phyloP scores from a whole-genome alignment of 2,888 invertebrate species.

The Muschampia plurimacula region DNA sequence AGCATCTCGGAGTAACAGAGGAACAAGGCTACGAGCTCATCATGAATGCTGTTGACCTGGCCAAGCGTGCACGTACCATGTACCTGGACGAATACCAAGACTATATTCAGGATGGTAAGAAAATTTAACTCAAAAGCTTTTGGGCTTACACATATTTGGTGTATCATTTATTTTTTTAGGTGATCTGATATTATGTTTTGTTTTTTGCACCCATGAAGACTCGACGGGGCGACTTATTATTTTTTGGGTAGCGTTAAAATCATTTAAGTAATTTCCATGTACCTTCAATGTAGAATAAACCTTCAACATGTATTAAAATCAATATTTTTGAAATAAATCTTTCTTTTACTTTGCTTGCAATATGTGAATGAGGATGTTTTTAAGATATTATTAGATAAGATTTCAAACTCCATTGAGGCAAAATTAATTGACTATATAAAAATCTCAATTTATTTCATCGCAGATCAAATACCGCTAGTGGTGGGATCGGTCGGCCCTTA shows the following conservation, averaged over 20 bases:
- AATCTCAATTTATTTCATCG: background rate
- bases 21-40: slow-evolving; percentile 90
- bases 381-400: background rate
- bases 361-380: background rate
- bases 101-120: slow-evolving; percentile 66
- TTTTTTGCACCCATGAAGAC: too few relatives aligned
- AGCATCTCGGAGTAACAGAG: slow-evolving; percentile 89
- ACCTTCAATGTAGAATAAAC: too few relatives aligned
- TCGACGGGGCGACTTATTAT: too few relatives aligned
- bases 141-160: background rate
- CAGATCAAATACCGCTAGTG: slow-evolving; percentile 83
- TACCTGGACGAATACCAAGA: slow-evolving; percentile 86
- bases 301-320: too few relatives aligned
- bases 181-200: too few relatives aligned
- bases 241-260: too few relatives aligned
- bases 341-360: too few relatives aligned
- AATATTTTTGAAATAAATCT: too few relatives aligned
- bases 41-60: slow-evolving; percentile 89
- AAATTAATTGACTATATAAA: background rate
- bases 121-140: background rate
- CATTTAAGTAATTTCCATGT: too few relatives aligned
- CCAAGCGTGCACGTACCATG: slow-evolving; percentile 88
- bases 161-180: too few relatives aligned
- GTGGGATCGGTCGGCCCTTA: slow-evolving; percentile 97
- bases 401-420: background rate